phyloP scores from a whole-genome alignment of 2,113 vertebrate genomes.

The Noctilio leporinus region DNA sequence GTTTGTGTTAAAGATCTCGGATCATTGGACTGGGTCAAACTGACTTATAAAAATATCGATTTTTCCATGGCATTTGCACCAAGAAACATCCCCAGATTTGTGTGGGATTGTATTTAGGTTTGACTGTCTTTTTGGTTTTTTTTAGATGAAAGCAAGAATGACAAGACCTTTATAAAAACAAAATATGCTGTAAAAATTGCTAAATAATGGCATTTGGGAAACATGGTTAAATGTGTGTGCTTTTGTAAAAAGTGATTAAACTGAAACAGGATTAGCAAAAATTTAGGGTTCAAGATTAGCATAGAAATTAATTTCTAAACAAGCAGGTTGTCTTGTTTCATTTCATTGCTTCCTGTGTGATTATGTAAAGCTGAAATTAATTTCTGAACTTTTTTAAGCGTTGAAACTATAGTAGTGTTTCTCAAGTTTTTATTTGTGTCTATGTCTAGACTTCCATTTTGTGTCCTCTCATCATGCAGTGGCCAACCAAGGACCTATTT shows the following conservation, averaged over 20 bases:
- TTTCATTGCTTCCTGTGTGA: slow-evolving; percentile 59
- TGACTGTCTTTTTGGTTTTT: not conserved
- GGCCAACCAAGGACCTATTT: slow-evolving; percentile 25
- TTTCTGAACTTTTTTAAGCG: slow-evolving; percentile 40
- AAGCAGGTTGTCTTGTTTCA: slow-evolving; percentile 55
- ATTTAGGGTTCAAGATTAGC: slow-evolving; percentile 61
- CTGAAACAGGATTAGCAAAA: slow-evolving; percentile 60
- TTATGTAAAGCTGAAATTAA: slow-evolving; percentile 66
- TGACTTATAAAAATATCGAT: not conserved
- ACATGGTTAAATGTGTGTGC: slow-evolving; percentile 47
- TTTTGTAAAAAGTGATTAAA: slow-evolving; percentile 70
- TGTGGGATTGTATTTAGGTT: not conserved
- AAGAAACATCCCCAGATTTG: slow-evolving; percentile 5
- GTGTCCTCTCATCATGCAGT: not conserved
- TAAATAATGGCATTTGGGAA: slow-evolving; percentile 49
- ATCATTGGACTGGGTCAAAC: not conserved
- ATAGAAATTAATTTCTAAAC: slow-evolving; percentile 71
- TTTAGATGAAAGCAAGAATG: slow-evolving; percentile 37
- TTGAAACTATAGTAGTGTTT: slow-evolving; percentile 9
- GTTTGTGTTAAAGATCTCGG: not conserved
- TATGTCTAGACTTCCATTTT: slow-evolving; percentile 30
- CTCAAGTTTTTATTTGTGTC: slow-evolving; percentile 24
- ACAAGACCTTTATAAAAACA: slow-evolving; percentile 69
- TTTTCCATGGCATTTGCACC: not conserved
- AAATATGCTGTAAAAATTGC: slow-evolving; percentile 67